Conservation (phyloP, 1,140 invertebrate species). For the Pteromalus puparum region DNA sequence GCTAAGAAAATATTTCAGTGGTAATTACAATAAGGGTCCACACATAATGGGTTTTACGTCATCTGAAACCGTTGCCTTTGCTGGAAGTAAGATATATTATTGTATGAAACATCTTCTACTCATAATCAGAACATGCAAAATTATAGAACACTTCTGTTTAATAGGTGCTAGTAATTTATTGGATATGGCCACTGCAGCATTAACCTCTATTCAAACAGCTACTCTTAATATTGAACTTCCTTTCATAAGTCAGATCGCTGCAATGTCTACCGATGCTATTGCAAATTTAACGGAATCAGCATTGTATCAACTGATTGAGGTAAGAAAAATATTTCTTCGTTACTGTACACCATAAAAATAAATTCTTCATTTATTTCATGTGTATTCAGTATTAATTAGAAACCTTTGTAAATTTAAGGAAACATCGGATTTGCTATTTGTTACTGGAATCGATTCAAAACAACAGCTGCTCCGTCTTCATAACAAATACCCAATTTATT, state of each 20-base stretch:
- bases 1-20: constrained; percentile 72
- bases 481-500: constrained; percentile 44
- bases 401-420: constrained; percentile 10
- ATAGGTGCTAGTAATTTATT: constrained; percentile 1
- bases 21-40: constrained; percentile 75
- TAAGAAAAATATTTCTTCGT: neutral
- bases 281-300: neutral
- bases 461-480: constrained; percentile 16
- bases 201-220: neutral
- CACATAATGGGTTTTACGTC: constrained; percentile 78
- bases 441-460: constrained; percentile 44
- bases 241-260: neutral
- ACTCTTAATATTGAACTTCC: neutral
- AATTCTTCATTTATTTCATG: neutral
- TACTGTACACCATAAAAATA: neutral
- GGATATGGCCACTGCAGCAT: neutral
- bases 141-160: neutral
- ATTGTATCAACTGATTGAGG: neutral
- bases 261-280: neutral
- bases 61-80: constrained; percentile 77
- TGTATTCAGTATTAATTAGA: neutral
- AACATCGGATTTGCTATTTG: constrained; percentile 35
- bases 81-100: constrained; percentile 69
- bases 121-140: neutral
- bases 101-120: neutral